These are phyloP conservation scores for Hycleus cichorii DNA, from an alignment of 1,140 invertebrate genomes.

Conservation along the genomic window DNA sequence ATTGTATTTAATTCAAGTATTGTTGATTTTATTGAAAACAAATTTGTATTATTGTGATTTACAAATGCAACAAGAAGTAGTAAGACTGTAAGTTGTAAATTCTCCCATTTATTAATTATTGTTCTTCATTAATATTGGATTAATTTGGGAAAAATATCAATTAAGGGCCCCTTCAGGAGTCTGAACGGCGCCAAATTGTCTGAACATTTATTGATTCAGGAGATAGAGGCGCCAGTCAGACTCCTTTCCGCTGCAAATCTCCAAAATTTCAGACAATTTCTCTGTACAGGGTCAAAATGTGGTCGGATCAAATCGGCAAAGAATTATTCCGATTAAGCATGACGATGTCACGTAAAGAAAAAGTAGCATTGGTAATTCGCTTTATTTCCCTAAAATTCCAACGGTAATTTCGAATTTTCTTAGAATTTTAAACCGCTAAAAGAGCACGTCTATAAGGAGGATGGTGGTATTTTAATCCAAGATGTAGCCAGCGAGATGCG, in stretches of 20 bases:
- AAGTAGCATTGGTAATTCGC: conserved; percentile 6
- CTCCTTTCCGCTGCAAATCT: not conserved
- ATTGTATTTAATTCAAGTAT: too few relatives aligned
- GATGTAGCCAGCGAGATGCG: conserved; percentile 22
- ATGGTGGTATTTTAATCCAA: conserved; percentile 16
- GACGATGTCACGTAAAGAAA: conserved; percentile 24
- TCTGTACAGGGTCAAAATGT: conserved; percentile 22
- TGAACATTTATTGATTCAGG: conserved; percentile 9
- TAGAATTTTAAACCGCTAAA: conserved; percentile 24
- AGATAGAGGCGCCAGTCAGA: conserved; percentile 5
- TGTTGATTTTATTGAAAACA: too few relatives aligned
- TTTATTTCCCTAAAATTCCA: too few relatives aligned
- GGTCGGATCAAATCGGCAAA: conserved; percentile 25
- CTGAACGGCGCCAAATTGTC: conserved; percentile 11
- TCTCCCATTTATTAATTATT: too few relatives aligned
- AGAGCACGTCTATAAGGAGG: conserved; percentile 19
- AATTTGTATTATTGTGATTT: too few relatives aligned
- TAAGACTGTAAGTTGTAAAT: too few relatives aligned
- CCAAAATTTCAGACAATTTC: conserved; percentile 1
- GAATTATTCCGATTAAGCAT: conserved; percentile 22
- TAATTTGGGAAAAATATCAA: too few relatives aligned
- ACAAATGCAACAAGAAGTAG: too few relatives aligned
- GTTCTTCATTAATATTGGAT: too few relatives aligned
- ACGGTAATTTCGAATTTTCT: too few relatives aligned
- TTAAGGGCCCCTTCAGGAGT: conserved; percentile 1